A percentile compares a stretch with the other conserved stretches of the same genome.
Conservation (phyloP, 2,797 vertebrate species). For the Lutjanus campechanus region DNA sequence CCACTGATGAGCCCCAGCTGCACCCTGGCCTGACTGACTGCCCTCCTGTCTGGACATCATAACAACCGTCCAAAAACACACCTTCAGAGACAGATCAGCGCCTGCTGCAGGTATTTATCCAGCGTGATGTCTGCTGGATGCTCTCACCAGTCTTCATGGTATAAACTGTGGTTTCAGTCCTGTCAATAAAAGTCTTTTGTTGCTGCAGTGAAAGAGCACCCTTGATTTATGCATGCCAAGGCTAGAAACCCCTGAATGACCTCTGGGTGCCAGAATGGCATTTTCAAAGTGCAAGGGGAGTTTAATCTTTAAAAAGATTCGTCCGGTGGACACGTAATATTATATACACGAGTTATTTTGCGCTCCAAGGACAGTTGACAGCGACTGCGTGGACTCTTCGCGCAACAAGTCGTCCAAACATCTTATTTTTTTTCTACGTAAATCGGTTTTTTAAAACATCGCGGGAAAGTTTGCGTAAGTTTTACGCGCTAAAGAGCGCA, state of each 20-base stretch:
- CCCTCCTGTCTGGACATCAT: constrained; percentile 7
- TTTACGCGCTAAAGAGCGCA: accelerated
- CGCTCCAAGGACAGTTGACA: constrained; percentile 48
- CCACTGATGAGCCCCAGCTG: constrained; percentile 44
- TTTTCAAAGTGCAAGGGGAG: constrained; percentile 49
- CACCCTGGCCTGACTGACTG: not conserved
- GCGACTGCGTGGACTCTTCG: not conserved
- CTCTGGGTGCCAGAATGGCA: constrained; percentile 62
- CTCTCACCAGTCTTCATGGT: constrained; percentile 5
- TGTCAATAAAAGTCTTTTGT: constrained; percentile 76
- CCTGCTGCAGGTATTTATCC: constrained; percentile 6
- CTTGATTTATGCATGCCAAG: constrained; percentile 80
- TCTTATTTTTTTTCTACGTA: not conserved
- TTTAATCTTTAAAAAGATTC: constrained; percentile 63
- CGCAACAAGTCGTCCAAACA: constrained; percentile 9
- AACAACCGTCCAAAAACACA: constrained; percentile 13
- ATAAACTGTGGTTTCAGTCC: constrained; percentile 46
- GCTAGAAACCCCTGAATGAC: constrained; percentile 73
- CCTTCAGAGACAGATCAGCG: not conserved
- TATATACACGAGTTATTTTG: constrained; percentile 33
- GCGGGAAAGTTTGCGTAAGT: not conserved
- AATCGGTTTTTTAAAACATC: not conserved
- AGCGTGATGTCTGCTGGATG: not conserved
- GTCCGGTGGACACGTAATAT: constrained; percentile 17
- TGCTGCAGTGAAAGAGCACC: constrained; percentile 68